Percentiles rank a stretch among this genome's conserved stretches.
Evolutionary conservation across 1,140 invertebrate species (phyloP).

Genomic region (Caenorhabditis inopinata): DNA sequence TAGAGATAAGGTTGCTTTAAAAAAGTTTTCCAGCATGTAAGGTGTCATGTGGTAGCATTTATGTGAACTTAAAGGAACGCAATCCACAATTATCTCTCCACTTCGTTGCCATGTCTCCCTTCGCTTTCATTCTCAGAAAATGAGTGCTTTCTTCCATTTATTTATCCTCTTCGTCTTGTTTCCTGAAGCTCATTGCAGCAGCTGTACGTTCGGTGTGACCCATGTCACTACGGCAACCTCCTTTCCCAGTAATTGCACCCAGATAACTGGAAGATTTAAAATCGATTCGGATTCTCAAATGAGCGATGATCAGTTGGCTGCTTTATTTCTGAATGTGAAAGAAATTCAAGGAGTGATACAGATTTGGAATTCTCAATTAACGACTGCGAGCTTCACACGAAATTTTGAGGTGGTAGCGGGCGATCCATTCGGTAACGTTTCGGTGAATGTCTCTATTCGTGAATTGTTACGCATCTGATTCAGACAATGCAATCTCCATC

Average conservation of each 20-base stretch:
- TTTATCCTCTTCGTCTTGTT: not conserved
- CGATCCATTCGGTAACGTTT: not conserved
- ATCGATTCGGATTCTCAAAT: not conserved
- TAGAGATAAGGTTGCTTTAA: too few relatives aligned
- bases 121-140: too few relatives aligned
- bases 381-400: not conserved
- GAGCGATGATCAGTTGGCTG: not conserved
- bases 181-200: not conserved
- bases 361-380: slow-evolving; percentile 3
- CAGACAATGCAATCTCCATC: not conserved
- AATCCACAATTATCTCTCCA: too few relatives aligned
- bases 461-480: not conserved
- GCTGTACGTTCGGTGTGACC: not conserved
- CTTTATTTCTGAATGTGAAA: not conserved
- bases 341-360: not conserved
- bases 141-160: not conserved
- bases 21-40: too few relatives aligned
- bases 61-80: too few relatives aligned
- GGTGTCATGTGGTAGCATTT: too few relatives aligned
- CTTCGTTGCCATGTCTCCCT: too few relatives aligned
- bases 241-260: not conserved
- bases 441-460: not conserved
- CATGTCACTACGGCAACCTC: not conserved
- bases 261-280: not conserved
- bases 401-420: not conserved